These are phyloP conservation scores for Eutolmus rufibarbis DNA, from an alignment of 2,888 invertebrate genomes.

Conservation along the genomic window DNA sequence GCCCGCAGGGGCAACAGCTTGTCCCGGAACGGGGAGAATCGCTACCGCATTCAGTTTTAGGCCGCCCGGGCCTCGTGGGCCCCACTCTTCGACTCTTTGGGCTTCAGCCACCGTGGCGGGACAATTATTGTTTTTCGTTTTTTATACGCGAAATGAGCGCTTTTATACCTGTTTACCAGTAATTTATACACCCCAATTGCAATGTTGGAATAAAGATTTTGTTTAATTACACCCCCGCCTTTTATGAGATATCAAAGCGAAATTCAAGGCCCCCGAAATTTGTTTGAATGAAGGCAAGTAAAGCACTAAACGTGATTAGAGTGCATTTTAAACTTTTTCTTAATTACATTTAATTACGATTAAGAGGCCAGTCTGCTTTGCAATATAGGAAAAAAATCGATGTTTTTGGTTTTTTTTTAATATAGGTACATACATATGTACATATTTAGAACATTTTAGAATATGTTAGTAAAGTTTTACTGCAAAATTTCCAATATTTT, in stretches of 20 bases:
- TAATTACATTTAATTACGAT: too few relatives aligned
- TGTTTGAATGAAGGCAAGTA: too few relatives aligned
- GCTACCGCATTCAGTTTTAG: conserved; percentile 51
- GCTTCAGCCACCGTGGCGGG: not conserved
- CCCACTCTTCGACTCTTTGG: not conserved
- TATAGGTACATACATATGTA: too few relatives aligned
- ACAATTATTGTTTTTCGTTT: conserved; percentile 1
- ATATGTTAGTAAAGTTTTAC: too few relatives aligned
- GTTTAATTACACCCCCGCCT: not conserved
- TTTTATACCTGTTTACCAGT: not conserved
- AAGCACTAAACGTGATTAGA: too few relatives aligned
- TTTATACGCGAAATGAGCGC: conserved; percentile 8
- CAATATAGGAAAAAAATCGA: too few relatives aligned
- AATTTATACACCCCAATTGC: not conserved
- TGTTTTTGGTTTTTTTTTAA: too few relatives aligned
- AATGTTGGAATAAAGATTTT: not conserved
- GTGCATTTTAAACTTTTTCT: too few relatives aligned
- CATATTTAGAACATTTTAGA: too few relatives aligned
- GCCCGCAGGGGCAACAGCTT: conserved; percentile 47
- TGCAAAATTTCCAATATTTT: too few relatives aligned
- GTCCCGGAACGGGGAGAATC: conserved; percentile 49
- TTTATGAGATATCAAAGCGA: not conserved
- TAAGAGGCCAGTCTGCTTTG: too few relatives aligned
- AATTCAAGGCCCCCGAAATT: not conserved
- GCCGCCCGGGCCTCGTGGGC: not conserved